Percentiles rank a stretch among this genome's conserved stretches.
These are phyloP conservation scores for Meandrina meandrites DNA, from an alignment of 92 coral and sea anemone species.

Conservation along the genomic window DNA sequence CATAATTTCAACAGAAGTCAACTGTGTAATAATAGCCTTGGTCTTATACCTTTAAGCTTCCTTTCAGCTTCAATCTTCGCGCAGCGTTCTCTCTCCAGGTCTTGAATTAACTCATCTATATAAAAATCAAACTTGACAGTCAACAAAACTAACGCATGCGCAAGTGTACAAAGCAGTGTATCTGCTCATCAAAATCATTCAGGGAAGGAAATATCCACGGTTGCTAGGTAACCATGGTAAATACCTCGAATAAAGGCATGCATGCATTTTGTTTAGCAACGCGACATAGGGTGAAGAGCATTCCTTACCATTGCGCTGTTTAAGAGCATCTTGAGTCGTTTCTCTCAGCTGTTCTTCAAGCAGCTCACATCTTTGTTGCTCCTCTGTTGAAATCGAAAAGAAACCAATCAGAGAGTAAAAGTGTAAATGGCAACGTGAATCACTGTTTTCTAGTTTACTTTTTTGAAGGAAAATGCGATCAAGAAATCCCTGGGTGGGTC, in stretches of 20 bases:
- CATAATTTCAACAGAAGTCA: no score
- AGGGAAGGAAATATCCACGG: background rate
- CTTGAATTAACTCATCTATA: conserved; percentile 81
- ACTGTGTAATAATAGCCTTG: no score
- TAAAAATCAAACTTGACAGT: background rate
- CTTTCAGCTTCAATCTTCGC: conserved; percentile 94
- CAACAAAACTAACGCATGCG: background rate
- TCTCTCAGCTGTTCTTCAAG: conserved; percentile 82
- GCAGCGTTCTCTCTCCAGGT: conserved; percentile 84
- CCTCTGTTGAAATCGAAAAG: conserved; percentile 59
- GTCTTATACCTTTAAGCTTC: conserved; percentile 84
- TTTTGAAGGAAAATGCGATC: background rate
- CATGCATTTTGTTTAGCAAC: no score
- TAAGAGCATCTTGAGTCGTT: conserved; percentile 81
- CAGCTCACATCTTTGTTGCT: conserved; percentile 75
- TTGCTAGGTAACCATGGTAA: no score
- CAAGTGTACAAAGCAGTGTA: background rate
- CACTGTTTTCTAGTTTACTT: no score
- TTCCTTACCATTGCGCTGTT: conserved; percentile 83
- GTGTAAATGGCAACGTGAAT: no score
- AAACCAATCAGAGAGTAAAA: background rate
- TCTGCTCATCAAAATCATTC: background rate
- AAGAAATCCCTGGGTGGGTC: no score
- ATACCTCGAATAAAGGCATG: no score
- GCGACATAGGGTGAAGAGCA: background rate